Conservation (phyloP, 2,113 vertebrate genomes). For the Cromileptes altivelis region DNA sequence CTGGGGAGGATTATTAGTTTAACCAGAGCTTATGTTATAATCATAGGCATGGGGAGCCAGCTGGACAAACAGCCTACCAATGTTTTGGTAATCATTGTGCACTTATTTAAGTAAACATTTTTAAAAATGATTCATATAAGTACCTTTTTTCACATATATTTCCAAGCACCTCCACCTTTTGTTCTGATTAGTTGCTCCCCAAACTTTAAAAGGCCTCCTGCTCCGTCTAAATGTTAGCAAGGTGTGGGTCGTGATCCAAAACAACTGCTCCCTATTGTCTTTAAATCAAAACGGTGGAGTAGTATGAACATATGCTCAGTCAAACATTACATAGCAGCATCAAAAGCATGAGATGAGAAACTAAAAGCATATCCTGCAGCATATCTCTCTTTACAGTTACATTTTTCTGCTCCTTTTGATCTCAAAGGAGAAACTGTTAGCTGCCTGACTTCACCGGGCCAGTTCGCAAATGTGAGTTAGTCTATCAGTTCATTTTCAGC, state of each 20-base stretch:
- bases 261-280: constrained; percentile 28
- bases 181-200: background rate
- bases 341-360: constrained; percentile 6
- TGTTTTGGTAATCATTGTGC: background rate
- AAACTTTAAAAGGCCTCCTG: constrained; percentile 8
- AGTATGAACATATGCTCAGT: constrained; percentile 17
- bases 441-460: no score
- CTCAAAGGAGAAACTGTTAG: background rate
- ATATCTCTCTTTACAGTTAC: background rate
- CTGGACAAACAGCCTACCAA: constrained; percentile 28
- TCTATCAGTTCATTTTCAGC: no score
- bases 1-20: constrained; percentile 54
- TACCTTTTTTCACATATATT: background rate
- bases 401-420: background rate
- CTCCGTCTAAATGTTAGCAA: constrained; percentile 8
- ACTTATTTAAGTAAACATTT: background rate
- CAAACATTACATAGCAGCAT: background rate
- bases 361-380: background rate
- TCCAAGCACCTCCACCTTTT: background rate
- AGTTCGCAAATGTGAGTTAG: no score
- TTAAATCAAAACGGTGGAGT: constrained; percentile 8
- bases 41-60: constrained; percentile 28
- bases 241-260: constrained; percentile 1
- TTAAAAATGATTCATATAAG: background rate
- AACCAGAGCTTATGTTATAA: constrained; percentile 59